These are phyloP conservation scores for Callipepla squamata DNA, from an alignment of 2,113 vertebrate genomes.

Conservation along the genomic window DNA sequence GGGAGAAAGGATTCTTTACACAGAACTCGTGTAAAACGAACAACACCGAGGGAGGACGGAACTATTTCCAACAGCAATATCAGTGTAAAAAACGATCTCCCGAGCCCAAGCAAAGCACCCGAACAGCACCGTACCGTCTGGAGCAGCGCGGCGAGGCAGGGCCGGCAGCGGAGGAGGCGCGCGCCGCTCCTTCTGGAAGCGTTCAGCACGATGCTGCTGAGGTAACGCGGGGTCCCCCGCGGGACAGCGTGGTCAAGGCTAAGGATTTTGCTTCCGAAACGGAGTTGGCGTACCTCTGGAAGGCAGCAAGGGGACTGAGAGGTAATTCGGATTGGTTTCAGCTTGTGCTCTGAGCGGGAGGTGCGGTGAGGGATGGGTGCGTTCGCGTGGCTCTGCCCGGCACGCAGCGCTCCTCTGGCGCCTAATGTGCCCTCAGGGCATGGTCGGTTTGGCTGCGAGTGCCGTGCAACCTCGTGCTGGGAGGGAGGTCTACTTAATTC, in stretches of 20 bases:
- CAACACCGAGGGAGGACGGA: fast-evolving
- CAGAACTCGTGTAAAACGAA: background rate
- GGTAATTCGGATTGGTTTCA: background rate
- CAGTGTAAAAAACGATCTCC: fast-evolving
- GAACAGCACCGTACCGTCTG: fast-evolving
- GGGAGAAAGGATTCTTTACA: background rate
- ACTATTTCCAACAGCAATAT: background rate
- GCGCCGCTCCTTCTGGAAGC: background rate
- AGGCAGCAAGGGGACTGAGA: background rate
- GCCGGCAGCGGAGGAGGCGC: fast-evolving
- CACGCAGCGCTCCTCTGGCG: background rate
- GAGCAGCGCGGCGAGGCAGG: fast-evolving
- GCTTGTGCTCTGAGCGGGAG: background rate
- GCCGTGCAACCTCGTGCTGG: no score
- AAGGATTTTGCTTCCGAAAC: background rate
- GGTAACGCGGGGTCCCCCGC: fast-evolving
- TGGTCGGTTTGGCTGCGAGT: no score
- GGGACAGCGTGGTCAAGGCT: no score
- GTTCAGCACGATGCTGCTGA: fast-evolving
- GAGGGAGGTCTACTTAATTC: background rate
- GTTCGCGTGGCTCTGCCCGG: background rate
- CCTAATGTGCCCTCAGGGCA: background rate
- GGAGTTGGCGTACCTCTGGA: background rate
- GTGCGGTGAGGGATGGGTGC: background rate
- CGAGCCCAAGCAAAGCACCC: fast-evolving